Evolutionary conservation across 1,140 invertebrate species (phyloP).

Genomic region (Leptinotarsa defecta): DNA sequence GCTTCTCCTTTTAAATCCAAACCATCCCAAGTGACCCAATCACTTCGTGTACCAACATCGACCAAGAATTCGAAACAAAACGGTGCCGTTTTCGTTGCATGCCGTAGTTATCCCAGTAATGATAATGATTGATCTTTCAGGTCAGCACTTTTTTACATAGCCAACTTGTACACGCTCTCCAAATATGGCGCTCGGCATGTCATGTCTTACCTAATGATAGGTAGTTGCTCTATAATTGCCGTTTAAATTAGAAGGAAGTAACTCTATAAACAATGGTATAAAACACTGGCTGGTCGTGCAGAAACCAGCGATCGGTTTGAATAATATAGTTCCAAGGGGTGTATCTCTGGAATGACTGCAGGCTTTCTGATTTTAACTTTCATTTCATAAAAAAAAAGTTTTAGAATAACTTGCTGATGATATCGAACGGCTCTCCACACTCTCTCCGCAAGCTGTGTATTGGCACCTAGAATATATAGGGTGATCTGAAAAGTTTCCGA

Average conservation of each 20-base stretch:
- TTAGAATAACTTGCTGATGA: no score
- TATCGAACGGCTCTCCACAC: no score
- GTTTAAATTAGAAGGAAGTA: slow-evolving; percentile 1
- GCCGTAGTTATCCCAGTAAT: neutral
- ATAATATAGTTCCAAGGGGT: no score
- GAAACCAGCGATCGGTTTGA: neutral
- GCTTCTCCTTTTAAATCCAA: no score
- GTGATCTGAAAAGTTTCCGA: no score
- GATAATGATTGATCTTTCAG: slow-evolving; percentile 24
- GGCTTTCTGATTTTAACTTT: no score
- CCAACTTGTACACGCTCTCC: slow-evolving; percentile 1
- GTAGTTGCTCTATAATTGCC: slow-evolving; percentile 13
- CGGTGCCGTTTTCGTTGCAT: neutral
- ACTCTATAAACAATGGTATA: neutral
- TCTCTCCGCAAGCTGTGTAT: no score
- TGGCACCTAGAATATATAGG: no score
- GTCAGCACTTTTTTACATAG: slow-evolving; percentile 16
- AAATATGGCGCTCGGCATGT: slow-evolving; percentile 16
- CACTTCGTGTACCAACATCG: neutral
- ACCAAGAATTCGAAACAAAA: neutral
- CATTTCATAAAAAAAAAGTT: no score
- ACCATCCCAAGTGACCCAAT: neutral
- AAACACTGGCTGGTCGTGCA: neutral
- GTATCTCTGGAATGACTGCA: no score
- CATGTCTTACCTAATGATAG: slow-evolving; percentile 22